Conservation (phyloP, 1,140 invertebrate genomes). For the Vanessa atalanta region DNA sequence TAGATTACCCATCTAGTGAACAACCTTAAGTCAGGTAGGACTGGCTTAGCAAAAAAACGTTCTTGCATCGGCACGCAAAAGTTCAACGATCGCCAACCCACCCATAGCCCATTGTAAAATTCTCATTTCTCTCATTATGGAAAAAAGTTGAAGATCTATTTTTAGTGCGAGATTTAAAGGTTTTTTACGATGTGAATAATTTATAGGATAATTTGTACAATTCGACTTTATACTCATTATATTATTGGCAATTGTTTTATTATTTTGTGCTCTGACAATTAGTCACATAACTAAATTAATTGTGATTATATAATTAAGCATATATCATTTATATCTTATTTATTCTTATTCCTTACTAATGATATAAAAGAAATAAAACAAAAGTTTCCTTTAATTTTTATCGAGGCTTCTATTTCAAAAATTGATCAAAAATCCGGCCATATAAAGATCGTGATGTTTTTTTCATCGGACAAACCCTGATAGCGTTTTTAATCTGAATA, state of each 20-base stretch:
- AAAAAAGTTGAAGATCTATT: slow-evolving; percentile 23
- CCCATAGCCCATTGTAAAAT: slow-evolving; percentile 41
- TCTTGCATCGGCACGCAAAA: slow-evolving; percentile 51
- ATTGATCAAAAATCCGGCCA: not conserved
- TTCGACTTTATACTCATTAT: not conserved
- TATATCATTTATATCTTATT: no score
- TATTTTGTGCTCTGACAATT: no score
- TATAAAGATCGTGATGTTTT: not conserved
- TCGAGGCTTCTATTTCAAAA: not conserved
- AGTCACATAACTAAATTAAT: no score
- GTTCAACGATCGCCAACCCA: slow-evolving; percentile 61
- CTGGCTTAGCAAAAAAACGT: slow-evolving; percentile 66
- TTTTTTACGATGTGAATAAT: not conserved
- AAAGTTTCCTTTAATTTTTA: no score
- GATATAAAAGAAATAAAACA: no score
- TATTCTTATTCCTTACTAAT: no score
- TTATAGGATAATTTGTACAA: not conserved
- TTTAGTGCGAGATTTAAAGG: not conserved
- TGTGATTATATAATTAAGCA: no score
- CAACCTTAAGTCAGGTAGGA: slow-evolving; percentile 53
- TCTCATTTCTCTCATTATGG: slow-evolving; percentile 39
- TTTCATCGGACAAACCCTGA: not conserved
- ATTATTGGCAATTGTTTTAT: no score
- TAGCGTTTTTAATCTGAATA: not conserved
- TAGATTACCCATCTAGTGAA: slow-evolving; percentile 65